Evolutionary conservation across 2,797 vertebrate genomes (phyloP), one percentile per base, ranked within the genome.

Genomic region (Spinus pinus): DNA sequence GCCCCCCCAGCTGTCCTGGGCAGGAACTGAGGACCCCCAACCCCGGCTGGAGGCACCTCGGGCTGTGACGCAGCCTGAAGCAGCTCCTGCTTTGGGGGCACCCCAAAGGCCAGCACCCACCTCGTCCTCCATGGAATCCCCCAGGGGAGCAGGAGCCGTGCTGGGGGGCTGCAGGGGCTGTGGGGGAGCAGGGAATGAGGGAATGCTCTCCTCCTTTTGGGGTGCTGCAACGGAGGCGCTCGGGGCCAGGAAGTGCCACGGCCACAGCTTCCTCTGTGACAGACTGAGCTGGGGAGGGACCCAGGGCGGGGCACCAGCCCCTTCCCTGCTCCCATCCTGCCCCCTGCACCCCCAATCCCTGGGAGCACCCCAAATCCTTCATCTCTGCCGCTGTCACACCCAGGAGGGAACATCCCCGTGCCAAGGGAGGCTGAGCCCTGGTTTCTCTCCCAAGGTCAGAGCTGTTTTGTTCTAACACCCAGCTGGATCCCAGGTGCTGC

Each of bases 161-260:
- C 54, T 7, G 58, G n/a, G n/a, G 22, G 8, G 33, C 56, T 8
- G 33, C 24, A 8, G 56, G 56, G 33, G 24, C 33, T 12, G 10
- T 8, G 33, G 57, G 31, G 24, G 8, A 7, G 13, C 12, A 7
- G 81, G 19, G 9, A 8, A 21, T 0, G 47, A 4, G 79, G 19
- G 11, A 9, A 35, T 0, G 50, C 2, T n/a, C 21, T 20, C 4
- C 24, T 62, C 1, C 5, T 28, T 72, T 23, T 3, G 2, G 66
- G 66, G 62, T 23, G 61, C 71, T 1, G n/a, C 8, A 2, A 11
- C 3, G 0, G 53, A 28, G 71, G 62, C 3, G 28, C 62, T n/a
- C 1, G 5, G 39, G 81, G 95, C 97, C 98, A 98, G 99, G 99
- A 99, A 99, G 97, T 35, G 64, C 83, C 94, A 27, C 35, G 2